These are phyloP conservation scores for Panthera leo DNA, from an alignment of 2,113 vertebrate species.

Conservation along the genomic window DNA sequence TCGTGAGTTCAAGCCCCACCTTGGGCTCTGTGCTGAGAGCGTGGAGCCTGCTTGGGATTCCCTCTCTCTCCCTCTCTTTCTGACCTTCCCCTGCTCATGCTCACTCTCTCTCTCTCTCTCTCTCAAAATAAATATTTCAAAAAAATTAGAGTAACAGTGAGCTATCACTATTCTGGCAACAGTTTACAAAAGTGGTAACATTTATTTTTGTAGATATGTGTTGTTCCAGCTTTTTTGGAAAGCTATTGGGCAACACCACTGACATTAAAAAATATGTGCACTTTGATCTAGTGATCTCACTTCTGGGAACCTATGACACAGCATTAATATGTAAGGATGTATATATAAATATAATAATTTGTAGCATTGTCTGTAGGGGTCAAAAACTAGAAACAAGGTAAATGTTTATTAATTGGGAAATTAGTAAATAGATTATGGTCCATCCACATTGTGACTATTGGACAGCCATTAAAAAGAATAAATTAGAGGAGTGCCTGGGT, in stretches of 20 bases:
- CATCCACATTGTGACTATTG: neutral
- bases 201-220: neutral
- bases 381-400: neutral
- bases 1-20: too few relatives aligned
- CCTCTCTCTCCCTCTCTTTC: too few relatives aligned
- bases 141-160: neutral
- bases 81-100: too few relatives aligned
- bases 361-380: neutral
- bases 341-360: neutral
- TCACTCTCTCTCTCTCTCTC: too few relatives aligned
- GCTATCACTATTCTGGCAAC: neutral
- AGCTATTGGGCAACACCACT: neutral
- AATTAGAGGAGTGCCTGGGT: neutral
- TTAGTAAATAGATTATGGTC: neutral
- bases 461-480: neutral
- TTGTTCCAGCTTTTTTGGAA: neutral
- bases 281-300: neutral
- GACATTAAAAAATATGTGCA: neutral
- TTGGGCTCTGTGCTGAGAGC: too few relatives aligned
- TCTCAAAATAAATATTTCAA: too few relatives aligned
- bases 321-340: neutral
- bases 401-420: neutral
- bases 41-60: too few relatives aligned
- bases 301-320: neutral
- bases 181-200: neutral